phyloP scores from a whole-genome alignment of 2,888 invertebrate species.

The Carabus problematicus region DNA sequence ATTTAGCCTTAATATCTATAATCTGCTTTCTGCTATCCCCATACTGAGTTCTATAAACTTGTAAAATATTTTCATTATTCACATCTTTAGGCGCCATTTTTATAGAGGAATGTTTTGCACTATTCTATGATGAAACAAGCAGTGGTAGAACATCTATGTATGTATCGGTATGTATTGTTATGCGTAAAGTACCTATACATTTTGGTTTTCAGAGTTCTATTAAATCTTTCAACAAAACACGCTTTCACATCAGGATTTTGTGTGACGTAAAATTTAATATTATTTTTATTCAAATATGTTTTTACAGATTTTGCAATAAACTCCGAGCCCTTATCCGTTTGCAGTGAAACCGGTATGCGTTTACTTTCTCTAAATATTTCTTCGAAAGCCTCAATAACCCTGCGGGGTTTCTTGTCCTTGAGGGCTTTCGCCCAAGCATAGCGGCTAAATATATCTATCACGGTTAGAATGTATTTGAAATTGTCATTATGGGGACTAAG shows the following conservation, averaged over 20 bases:
- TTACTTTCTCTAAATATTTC: conserved; percentile 5
- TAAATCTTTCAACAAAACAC: too few species aligned
- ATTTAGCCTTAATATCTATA: background rate
- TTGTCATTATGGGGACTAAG: conserved; percentile 9
- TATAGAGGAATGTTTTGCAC: too few species aligned
- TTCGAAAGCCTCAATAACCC: conserved; percentile 3
- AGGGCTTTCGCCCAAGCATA: conserved; percentile 9
- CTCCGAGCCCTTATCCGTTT: conserved; percentile 1
- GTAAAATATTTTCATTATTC: too few species aligned
- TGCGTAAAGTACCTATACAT: too few species aligned
- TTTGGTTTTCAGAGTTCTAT: too few species aligned
- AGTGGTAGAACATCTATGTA: too few species aligned
- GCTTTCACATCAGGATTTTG: too few species aligned
- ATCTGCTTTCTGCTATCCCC: background rate
- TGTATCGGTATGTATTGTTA: too few species aligned
- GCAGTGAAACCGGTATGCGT: background rate
- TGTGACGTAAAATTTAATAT: too few species aligned
- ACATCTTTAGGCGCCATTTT: too few species aligned
- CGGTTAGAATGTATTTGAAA: conserved; percentile 1
- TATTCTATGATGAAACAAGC: too few species aligned
- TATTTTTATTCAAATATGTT: conserved; percentile 12
- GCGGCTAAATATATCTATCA: conserved; percentile 11
- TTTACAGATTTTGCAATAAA: conserved; percentile 8
- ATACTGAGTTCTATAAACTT: conserved; percentile 16
- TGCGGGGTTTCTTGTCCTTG: conserved; percentile 2